These are phyloP conservation scores for Alentia gelatinosa DNA, from an alignment of 2,888 invertebrate genomes.

Conservation along the genomic window DNA sequence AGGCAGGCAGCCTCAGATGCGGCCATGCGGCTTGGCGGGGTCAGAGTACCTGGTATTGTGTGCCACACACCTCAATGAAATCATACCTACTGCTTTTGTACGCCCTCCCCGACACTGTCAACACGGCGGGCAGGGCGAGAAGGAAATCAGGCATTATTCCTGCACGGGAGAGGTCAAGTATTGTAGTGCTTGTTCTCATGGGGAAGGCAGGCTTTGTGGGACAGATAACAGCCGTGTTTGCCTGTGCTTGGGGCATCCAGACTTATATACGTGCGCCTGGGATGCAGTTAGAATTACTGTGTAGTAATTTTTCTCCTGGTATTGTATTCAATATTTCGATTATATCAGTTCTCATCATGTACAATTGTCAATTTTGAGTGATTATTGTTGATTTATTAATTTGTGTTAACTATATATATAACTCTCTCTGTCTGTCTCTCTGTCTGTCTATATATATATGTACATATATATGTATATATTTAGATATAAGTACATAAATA, in stretches of 20 bases:
- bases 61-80: slow-evolving; percentile 30
- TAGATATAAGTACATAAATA: no score
- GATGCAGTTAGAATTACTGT: neutral
- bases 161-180: slow-evolving; percentile 12
- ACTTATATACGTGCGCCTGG: neutral
- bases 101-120: neutral
- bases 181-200: neutral
- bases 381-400: no score
- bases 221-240: neutral
- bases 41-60: neutral
- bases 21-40: neutral
- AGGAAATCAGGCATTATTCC: slow-evolving; percentile 45
- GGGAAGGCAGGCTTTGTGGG: neutral
- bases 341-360: no score
- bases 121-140: neutral
- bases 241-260: neutral
- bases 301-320: neutral
- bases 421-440: no score
- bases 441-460: no score
- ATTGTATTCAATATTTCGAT: no score
- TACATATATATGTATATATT: no score
- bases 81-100: slow-evolving; percentile 37
- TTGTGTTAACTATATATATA: no score
- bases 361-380: no score
- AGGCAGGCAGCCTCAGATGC: neutral